Evolutionary conservation across 2,888 invertebrate genomes (phyloP).

Genomic region (Cynaeus angustus): DNA sequence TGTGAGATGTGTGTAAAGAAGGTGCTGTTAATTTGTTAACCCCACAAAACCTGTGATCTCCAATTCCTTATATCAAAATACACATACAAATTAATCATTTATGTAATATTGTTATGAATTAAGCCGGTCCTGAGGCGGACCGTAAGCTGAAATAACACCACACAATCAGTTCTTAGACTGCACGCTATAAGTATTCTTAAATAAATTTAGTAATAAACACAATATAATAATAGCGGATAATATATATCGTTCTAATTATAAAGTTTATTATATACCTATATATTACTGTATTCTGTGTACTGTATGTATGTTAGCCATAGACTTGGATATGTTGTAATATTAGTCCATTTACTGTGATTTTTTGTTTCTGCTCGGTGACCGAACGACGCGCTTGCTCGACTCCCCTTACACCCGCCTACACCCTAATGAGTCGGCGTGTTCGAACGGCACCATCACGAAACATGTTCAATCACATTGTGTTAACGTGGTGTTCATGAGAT

Average conservation of each 20-base stretch:
- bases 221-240: slow-evolving; percentile 68
- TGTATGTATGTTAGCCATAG: slow-evolving; percentile 70
- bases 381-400: slow-evolving; percentile 22
- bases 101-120: slow-evolving; percentile 67
- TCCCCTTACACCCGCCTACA: slow-evolving; percentile 4
- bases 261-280: slow-evolving; percentile 69
- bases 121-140: slow-evolving; percentile 49
- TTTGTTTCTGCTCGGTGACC: slow-evolving; percentile 49
- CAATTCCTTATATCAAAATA: slow-evolving; percentile 71
- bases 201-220: slow-evolving; percentile 70
- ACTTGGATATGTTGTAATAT: slow-evolving; percentile 67
- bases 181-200: slow-evolving; percentile 72
- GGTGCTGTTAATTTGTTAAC: slow-evolving; percentile 62
- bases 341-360: slow-evolving; percentile 71
- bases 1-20: slow-evolving; percentile 56
- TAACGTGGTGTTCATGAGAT: slow-evolving; percentile 71
- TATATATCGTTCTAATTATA: slow-evolving; percentile 70
- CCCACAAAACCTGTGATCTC: slow-evolving; percentile 71
- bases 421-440: slow-evolving; percentile 17
- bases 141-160: slow-evolving; percentile 66
- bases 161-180: slow-evolving; percentile 73
- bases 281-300: slow-evolving; percentile 69
- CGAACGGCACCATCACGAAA: slow-evolving; percentile 38
- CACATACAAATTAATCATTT: slow-evolving; percentile 69
- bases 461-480: slow-evolving; percentile 69